Base-by-base conservation (phyloP, 2,888 invertebrate genomes). In the Drosophila mettleri region DNA sequence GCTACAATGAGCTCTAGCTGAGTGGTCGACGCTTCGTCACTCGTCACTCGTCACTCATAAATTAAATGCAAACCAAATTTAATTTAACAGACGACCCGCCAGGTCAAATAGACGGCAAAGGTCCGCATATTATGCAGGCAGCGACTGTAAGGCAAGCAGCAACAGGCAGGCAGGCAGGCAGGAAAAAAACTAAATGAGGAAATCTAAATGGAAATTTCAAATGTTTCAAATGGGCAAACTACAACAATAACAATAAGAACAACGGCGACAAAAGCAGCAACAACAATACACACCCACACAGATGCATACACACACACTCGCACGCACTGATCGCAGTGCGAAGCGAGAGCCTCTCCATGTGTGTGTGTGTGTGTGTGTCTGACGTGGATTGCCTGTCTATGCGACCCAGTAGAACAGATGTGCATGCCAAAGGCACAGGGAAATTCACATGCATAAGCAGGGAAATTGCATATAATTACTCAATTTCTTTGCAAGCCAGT, bases 181-280 rank as follows among this genome's bases (percentile, higher is more conserved):
- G 41, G 22, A 22, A 43, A 45, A 45, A 38, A 31, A 66, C 46
- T 43, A 69, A 78, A 77, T 73, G 74, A 70, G 83, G 69, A 78
- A 84, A 86, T 76, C 71, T 77, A 83, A 79, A 86, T 86, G 86
- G 84, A 83, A 84, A 84, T 87, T 86, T 84, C 80, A 85, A 84
- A 84, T 84, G 86, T 86, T 83, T 83, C 84, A 81, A 84, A 83
- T 78, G 86, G 68, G 78, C 70, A 78, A 74, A 80, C 68, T 70
- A 77, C 79, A 81, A 71, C 69, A 77, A 36, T 53, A 72, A 54
- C 58, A 69, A 62, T 46, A 71, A 71, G 33, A 68, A 58, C 60
- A 55, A 46, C 36, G 29, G 45, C 38, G 24, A 41, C 29, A 14
- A 5, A 5, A 22, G 38, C 18, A 67, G 41, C 52, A 63, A 43